A percentile compares a stretch with the other conserved stretches of the same genome.
These are phyloP conservation scores for Drosophila ustulata DNA, from an alignment of 2,888 invertebrate genomes.

Conservation along the genomic window DNA sequence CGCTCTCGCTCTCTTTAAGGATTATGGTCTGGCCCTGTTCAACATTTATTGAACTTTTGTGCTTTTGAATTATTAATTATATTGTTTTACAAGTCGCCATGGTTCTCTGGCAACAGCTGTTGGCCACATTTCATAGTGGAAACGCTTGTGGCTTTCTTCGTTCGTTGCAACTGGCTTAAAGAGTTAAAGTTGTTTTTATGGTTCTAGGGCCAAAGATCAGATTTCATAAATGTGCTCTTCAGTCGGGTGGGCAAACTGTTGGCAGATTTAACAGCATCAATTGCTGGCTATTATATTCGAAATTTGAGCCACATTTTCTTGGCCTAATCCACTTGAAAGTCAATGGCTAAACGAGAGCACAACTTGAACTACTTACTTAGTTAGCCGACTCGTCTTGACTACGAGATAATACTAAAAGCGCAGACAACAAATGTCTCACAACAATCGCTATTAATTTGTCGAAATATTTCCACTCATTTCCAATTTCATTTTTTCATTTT, in stretches of 20 bases:
- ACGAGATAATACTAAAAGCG: neutral
- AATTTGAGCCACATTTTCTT: slow-evolving; percentile 6
- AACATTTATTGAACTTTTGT: slow-evolving; percentile 72
- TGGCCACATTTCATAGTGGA: slow-evolving; percentile 32
- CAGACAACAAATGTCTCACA: neutral
- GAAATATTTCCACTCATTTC: neutral
- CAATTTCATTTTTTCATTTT: neutral
- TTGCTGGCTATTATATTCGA: neutral
- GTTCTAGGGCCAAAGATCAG: slow-evolving; percentile 5
- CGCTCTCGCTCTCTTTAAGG: slow-evolving; percentile 6
- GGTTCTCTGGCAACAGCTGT: slow-evolving; percentile 33
- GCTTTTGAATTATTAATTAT: slow-evolving; percentile 69
- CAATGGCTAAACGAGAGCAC: neutral
- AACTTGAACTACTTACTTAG: neutral
- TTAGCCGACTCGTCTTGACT: neutral
- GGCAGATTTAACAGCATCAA: neutral
- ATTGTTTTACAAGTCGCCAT: slow-evolving; percentile 58
- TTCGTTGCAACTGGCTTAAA: slow-evolving; percentile 17
- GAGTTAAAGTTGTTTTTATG: neutral
- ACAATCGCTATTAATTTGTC: neutral
- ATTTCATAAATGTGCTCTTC: slow-evolving; percentile 19
- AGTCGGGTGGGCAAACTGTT: neutral
- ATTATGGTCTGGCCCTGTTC: slow-evolving; percentile 24
- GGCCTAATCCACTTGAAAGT: neutral
- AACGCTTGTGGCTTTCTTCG: slow-evolving; percentile 14